Conservation (phyloP, 2,888 invertebrate species). For the Aromia moschata region DNA sequence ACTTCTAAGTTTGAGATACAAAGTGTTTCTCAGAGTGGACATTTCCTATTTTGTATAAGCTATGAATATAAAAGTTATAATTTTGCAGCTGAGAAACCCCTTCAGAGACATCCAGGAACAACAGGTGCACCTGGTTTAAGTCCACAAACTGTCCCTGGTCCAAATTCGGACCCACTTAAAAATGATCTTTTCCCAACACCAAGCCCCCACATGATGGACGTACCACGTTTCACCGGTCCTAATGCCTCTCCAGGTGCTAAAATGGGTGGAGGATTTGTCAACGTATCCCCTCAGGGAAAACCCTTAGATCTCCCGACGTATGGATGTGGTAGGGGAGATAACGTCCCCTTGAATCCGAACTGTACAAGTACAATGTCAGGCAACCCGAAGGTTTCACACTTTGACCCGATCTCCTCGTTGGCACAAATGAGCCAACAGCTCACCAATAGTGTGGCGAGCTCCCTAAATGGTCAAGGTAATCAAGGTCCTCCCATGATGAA, state of each 20-base stretch:
- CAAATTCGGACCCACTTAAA: conserved; percentile 59
- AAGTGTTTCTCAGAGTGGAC: no score
- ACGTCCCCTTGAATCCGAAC: conserved; percentile 74
- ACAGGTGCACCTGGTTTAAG: conserved; percentile 58
- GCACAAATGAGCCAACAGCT: conserved; percentile 95
- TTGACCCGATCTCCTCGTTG: conserved; percentile 92
- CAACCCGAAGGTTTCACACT: conserved; percentile 75
- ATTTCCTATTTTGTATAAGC: no score
- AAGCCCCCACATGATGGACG: conserved; percentile 62
- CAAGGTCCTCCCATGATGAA: conserved; percentile 65
- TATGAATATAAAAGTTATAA: no score
- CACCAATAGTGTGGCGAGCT: conserved; percentile 77
- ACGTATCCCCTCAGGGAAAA: conserved; percentile 61
- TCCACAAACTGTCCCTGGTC: conserved; percentile 60
- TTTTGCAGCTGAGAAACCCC: conserved; percentile 57
- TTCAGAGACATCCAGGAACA: conserved; percentile 54
- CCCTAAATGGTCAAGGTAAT: conserved; percentile 67
- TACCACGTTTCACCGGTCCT: conserved; percentile 65
- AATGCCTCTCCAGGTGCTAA: conserved; percentile 61
- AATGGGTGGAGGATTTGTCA: conserved; percentile 61
- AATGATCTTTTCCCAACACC: conserved; percentile 60
- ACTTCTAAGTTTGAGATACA: no score
- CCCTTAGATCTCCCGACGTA: conserved; percentile 61
- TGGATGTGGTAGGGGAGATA: conserved; percentile 67
- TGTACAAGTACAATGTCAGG: conserved; percentile 67